Base-by-base conservation (phyloP, 1,140 invertebrate genomes). In the Sarcophaga peregrina region DNA sequence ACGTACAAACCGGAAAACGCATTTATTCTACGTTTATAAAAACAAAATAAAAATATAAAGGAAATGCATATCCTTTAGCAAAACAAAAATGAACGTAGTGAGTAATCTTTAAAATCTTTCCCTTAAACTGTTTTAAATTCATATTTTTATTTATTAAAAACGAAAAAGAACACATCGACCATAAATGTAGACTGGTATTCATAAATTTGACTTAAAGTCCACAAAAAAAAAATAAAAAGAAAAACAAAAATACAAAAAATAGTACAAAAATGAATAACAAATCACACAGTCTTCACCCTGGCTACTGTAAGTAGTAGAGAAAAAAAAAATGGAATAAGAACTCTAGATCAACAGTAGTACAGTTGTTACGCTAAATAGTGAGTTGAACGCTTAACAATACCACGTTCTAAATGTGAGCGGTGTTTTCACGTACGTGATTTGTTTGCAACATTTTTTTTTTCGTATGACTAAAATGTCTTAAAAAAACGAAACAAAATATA, bases 381-480 rank as follows among this genome's bases (percentile, higher is more conserved):
- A n/a, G 7, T 58, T 13, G 62, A 68, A 9, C 62, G 62, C 62
- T 20, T 68, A 68, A 68, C 17, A 68, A 50, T 78, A 78, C 75
- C 75, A 78, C 75, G 75, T 78, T 78, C 75, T 78, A 78, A 78
- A 78, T 78, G 75, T 78, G 75, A 78, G 75, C 75, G 75, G 75
- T 78, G 75, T 78, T 78, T 78, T 78, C 75, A 78, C 37, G 75
- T 78, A 78, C 75, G 75, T 78, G 75, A 78, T 78, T 78, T 78
- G 75, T 78, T 78, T 78, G 37, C 37, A 72, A 72, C 20, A 25
- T 20, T 72, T 20, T 72, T 72, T 7, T 62, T 62, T 13, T 4
- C 7, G 15, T n/a, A 15, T 25, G 17, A 11, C 62, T 37, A 37
- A 37, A 37, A 37, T 37, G 25, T 37, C 4, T 37, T 37, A 2